phyloP scores from a whole-genome alignment of 2,797 vertebrate species.

The Chelmon rostratus region DNA sequence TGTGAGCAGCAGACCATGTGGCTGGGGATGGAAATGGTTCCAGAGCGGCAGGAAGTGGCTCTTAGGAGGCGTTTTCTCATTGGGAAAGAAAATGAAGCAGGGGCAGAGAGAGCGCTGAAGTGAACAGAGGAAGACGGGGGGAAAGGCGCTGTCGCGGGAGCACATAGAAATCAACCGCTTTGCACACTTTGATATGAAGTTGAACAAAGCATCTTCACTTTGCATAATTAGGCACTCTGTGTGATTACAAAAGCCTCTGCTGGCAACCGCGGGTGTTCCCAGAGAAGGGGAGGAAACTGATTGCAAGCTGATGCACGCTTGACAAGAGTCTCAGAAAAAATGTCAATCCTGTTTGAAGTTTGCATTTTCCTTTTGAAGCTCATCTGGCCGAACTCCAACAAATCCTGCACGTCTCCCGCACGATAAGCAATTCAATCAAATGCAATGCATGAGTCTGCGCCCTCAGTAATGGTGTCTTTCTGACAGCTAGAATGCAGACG shows the following conservation, averaged over 20 bases:
- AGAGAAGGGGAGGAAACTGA: neutral
- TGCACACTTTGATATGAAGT: neutral
- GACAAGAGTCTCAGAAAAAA: slow-evolving; percentile 4
- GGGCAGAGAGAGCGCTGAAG: neutral
- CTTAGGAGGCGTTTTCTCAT: slow-evolving; percentile 2
- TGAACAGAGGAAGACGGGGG: neutral
- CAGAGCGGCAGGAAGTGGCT: slow-evolving; percentile 18
- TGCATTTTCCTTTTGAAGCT: slow-evolving; percentile 14
- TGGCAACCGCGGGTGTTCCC: slow-evolving; percentile 13
- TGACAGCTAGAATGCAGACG: neutral
- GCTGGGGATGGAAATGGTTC: neutral
- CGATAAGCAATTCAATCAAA: slow-evolving; percentile 5
- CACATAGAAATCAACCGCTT: slow-evolving; percentile 2
- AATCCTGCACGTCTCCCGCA: too few relatives aligned
- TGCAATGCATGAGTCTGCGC: neutral
- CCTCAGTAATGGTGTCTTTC: neutral
- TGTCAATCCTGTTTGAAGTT: slow-evolving; percentile 4
- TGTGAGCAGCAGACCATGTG: slow-evolving; percentile 3
- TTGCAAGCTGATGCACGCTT: neutral
- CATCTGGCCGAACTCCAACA: slow-evolving; percentile 3
- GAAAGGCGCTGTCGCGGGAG: neutral
- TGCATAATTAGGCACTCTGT: slow-evolving; percentile 9
- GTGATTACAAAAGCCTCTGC: slow-evolving; percentile 8
- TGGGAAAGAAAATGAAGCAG: neutral
- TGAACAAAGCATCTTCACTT: slow-evolving; percentile 17